Base-by-base conservation (phyloP, 2,797 vertebrate species). In the Anniella stebbinsi region DNA sequence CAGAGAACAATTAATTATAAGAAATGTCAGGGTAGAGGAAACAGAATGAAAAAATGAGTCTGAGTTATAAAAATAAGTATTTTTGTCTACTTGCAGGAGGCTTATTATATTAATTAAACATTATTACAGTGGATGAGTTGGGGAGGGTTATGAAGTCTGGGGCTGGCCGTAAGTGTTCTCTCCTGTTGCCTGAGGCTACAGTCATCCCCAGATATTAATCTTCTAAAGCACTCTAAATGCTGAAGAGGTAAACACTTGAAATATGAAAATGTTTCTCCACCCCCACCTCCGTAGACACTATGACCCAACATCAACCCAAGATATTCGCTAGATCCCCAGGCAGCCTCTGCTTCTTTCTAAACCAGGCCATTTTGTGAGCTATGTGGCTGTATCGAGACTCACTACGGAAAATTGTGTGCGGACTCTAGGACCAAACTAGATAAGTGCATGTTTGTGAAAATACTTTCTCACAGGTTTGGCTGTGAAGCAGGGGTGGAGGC, bases 81-180 rank as follows among this genome's bases (percentile, higher is more conserved):
- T 97, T 97, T 97, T 93, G 96, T 96, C 96, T 96, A 96, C 94
- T 92, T 97, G 96, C 95, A 97, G 96, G 96, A 98, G 97, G 95
- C 96, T 97, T 96, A 97, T 97, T 97, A 97, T 95, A 98, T 98
- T 98, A 98, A 98, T 98, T 98, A 98, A 98, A 97, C 97, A 97
- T 98, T 97, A 98, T 97, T 97, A 97, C 95, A 94, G 96, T 48
- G 94, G 95, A 95, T 17, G 92, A 95, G 96, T 93, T 90, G 93
- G 96, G 96, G 96, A 95, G 96, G 96, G 95, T 96, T 96, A 95
- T 95, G 95, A 96, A 94, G 94, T 94, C 96, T 94, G 94, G 93
- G 96, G 89, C 78, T 88, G 90, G 95, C 91, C 94, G 86, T 97
- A 96, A 97, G 96, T 96, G 94, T 93, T 96, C 95, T 95, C 96